A percentile compares a stretch with the other conserved stretches of the same genome.
phyloP scores from a whole-genome alignment of 2,113 vertebrate genomes.

The Fukomys damarensis region DNA sequence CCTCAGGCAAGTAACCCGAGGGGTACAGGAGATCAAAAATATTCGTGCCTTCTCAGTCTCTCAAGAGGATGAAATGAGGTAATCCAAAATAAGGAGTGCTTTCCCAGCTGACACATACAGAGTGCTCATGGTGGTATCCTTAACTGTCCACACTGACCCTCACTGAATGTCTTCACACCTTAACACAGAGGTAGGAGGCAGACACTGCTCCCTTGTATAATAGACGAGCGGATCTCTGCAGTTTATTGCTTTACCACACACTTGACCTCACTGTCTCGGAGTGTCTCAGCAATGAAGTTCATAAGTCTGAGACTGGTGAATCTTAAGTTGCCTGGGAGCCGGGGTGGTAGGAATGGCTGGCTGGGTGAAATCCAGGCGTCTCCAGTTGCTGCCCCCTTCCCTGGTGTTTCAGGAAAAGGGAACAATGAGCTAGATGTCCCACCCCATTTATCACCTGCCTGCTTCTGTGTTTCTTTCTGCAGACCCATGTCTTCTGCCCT shows the following conservation, averaged over 20 bases:
- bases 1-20: not conserved
- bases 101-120: not conserved
- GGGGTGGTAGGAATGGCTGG: not conserved
- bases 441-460: not conserved
- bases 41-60: not conserved
- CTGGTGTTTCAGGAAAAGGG: not conserved
- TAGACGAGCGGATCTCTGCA: accelerated
- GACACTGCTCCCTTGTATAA: not conserved
- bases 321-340: not conserved
- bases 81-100: not conserved
- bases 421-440: not conserved
- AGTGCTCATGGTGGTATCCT: too few relatives aligned
- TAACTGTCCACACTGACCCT: not conserved
- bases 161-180: not conserved
- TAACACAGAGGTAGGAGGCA: not conserved
- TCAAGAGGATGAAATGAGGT: not conserved
- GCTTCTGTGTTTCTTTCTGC: not conserved
- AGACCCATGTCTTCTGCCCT: not conserved
- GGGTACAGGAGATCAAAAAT: not conserved
- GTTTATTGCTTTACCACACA: not conserved
- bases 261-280: not conserved
- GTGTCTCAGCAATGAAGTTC: not conserved
- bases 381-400: not conserved
- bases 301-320: not conserved
- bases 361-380: not conserved